Conservation (phyloP, 2,888 invertebrate genomes). For the Epistrophe grossulariae region DNA sequence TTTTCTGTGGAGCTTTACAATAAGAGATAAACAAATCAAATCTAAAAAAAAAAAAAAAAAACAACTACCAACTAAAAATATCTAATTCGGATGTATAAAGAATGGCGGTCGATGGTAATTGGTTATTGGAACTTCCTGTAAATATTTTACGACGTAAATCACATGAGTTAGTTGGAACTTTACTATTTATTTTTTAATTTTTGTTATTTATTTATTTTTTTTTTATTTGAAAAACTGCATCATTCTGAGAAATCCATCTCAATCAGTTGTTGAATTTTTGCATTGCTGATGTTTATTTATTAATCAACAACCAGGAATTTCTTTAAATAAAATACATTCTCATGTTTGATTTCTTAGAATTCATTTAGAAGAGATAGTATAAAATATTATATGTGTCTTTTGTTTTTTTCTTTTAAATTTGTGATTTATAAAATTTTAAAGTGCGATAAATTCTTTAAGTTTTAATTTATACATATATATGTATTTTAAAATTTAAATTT, state of each 20-base stretch:
- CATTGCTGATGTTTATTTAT: background rate
- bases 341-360: background rate
- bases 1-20: conserved; percentile 1
- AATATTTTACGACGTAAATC: conserved; percentile 9
- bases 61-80: background rate
- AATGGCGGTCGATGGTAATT: background rate
- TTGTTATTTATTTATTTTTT: background rate
- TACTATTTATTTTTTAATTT: background rate
- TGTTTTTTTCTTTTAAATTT: too few relatives aligned
- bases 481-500: too few relatives aligned
- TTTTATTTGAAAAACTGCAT: background rate
- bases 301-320: background rate
- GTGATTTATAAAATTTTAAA: too few relatives aligned
- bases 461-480: too few relatives aligned
- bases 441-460: too few relatives aligned
- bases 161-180: conserved; percentile 3
- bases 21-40: background rate
- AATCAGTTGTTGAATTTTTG: background rate
- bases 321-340: background rate
- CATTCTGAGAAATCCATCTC: background rate
- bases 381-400: background rate
- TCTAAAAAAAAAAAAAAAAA: background rate
- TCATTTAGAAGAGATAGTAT: background rate
- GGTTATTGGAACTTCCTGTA: conserved; percentile 11
- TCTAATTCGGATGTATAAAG: conserved; percentile 1